phyloP scores from a whole-genome alignment of 2,888 invertebrate species.

The Agrochola lota region DNA sequence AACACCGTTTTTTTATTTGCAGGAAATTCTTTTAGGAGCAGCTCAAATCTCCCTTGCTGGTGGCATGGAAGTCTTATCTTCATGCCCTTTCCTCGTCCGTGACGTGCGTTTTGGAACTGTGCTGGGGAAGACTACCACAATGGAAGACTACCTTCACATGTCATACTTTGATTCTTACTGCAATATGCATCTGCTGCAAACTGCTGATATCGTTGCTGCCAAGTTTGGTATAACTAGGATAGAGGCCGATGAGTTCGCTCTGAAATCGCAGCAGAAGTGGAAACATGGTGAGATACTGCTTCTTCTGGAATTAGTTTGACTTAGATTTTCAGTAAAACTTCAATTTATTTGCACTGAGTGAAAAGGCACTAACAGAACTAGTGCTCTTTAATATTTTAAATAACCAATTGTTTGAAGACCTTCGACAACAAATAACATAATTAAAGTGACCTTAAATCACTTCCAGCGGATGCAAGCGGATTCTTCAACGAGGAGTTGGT shows the following conservation, averaged over 20 bases:
- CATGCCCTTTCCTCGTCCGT: constrained; percentile 17
- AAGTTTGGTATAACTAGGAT: constrained; percentile 32
- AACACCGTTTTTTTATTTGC: neutral
- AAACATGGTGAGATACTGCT: constrained; percentile 77
- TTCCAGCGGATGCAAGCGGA: constrained; percentile 25
- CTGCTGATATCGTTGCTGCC: constrained; percentile 37
- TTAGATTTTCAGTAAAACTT: neutral
- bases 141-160: constrained; percentile 11
- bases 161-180: constrained; percentile 22
- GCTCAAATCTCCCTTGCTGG: constrained; percentile 29
- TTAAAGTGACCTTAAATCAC: neutral
- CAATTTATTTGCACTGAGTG: no score
- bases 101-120: constrained; percentile 28
- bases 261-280: constrained; percentile 54
- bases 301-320: neutral
- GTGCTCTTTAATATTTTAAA: neutral
- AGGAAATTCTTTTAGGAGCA: constrained; percentile 37
- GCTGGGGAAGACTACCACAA: neutral
- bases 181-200: constrained; percentile 27
- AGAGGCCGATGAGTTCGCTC: constrained; percentile 48
- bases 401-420: neutral
- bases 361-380: neutral
- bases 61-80: constrained; percentile 35
- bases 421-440: neutral
- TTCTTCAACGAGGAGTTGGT: constrained; percentile 29